Conservation (phyloP, 2,888 invertebrate genomes). For the Macrostomum cliftonense region DNA sequence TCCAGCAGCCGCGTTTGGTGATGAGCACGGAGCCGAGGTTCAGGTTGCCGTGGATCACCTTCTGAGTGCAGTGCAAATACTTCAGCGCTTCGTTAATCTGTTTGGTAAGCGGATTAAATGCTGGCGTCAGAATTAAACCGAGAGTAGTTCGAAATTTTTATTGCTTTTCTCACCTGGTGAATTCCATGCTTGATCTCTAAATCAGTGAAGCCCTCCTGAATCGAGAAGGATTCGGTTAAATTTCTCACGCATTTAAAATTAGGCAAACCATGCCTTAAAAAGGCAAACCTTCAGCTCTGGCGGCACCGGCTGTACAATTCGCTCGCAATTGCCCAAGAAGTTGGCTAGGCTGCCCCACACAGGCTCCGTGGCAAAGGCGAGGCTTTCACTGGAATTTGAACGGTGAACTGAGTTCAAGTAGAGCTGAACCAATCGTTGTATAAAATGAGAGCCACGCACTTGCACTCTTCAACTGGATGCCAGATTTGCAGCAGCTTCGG, state of each 20-base stretch:
- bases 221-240: too few species aligned
- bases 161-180: slow-evolving; percentile 52
- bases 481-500: slow-evolving; percentile 54
- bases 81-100: slow-evolving; percentile 82
- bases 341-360: slow-evolving; percentile 71
- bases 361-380: slow-evolving; percentile 83
- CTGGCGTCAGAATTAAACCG: background rate
- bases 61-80: slow-evolving; percentile 68
- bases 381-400: slow-evolving; percentile 46
- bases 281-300: slow-evolving; percentile 24
- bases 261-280: too few species aligned
- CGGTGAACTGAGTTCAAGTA: too few species aligned
- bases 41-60: slow-evolving; percentile 76
- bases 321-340: slow-evolving; percentile 48
- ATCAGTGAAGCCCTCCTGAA: slow-evolving; percentile 62
- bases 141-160: background rate
- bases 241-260: background rate
- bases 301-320: slow-evolving; percentile 23
- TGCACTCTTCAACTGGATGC: slow-evolving; percentile 38
- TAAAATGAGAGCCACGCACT: slow-evolving; percentile 23
- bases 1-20: slow-evolving; percentile 82
- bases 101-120: slow-evolving; percentile 16
- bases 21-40: slow-evolving; percentile 78
- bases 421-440: background rate
- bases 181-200: slow-evolving; percentile 80